Percentiles rank a stretch among this genome's conserved stretches.
phyloP scores from a whole-genome alignment of 2,888 invertebrate species.

The Anoncus sp. region DNA sequence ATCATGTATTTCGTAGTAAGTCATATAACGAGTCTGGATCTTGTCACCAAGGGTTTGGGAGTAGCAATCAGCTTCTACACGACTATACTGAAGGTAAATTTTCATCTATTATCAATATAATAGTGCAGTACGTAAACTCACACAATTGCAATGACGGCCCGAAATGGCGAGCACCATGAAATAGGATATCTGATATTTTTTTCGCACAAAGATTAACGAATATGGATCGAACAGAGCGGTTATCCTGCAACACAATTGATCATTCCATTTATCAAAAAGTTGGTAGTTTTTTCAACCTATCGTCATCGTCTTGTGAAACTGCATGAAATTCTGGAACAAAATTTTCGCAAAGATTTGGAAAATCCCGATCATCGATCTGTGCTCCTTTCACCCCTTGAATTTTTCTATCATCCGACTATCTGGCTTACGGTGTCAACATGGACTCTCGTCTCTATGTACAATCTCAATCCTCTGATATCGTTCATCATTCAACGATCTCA shows the following conservation, averaged over 20 bases:
- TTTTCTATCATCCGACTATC: constrained; percentile 44
- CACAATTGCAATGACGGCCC: too few species aligned
- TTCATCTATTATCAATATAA: background rate
- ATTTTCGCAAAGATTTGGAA: constrained; percentile 47
- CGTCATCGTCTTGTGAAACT: constrained; percentile 31
- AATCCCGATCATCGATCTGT: constrained; percentile 15
- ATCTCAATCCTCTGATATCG: constrained; percentile 50
- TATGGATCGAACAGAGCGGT: background rate
- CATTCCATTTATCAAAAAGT: constrained; percentile 20
- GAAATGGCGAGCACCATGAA: too few species aligned
- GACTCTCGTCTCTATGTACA: constrained; percentile 36
- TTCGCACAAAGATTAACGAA: too few species aligned
- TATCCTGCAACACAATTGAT: background rate
- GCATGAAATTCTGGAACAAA: constrained; percentile 37
- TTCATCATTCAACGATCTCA: constrained; percentile 49
- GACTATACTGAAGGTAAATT: constrained; percentile 49
- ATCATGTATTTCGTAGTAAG: constrained; percentile 49
- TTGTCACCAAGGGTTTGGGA: constrained; percentile 56
- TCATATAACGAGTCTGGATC: constrained; percentile 46
- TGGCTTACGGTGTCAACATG: constrained; percentile 30
- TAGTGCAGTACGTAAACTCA: too few species aligned
- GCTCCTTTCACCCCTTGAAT: constrained; percentile 33
- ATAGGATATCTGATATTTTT: background rate
- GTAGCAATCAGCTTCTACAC: constrained; percentile 44
- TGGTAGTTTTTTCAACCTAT: constrained; percentile 40